Evolutionary conservation across 2,797 vertebrate species (phyloP).

Genomic region (Melanotaenia trifasciata): DNA sequence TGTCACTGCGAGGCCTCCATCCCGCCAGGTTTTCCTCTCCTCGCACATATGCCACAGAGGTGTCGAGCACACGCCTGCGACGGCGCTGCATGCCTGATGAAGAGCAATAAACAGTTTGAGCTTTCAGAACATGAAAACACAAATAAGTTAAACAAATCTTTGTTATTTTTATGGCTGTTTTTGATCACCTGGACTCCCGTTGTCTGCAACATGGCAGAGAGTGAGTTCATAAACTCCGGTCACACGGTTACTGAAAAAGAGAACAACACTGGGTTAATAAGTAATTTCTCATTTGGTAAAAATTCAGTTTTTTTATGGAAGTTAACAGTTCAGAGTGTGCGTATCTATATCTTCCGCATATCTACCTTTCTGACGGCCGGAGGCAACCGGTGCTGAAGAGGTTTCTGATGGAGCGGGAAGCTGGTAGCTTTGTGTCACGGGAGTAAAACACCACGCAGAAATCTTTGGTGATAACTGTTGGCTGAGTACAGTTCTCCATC

Average conservation of each 20-base stretch:
- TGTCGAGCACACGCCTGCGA: conserved; percentile 94
- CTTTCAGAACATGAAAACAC: not conserved
- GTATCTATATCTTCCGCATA: not conserved
- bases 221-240: conserved; percentile 97
- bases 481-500: conserved; percentile 99
- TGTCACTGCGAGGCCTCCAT: conserved; percentile 97
- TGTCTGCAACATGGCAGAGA: conserved; percentile 92
- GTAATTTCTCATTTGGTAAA: not conserved
- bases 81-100: conserved; percentile 95
- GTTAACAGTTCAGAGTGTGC: not conserved
- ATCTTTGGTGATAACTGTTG: conserved; percentile 97
- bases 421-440: conserved; percentile 93
- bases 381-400: conserved; percentile 95
- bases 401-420: conserved; percentile 95
- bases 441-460: conserved; percentile 99
- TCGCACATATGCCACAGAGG: conserved; percentile 95
- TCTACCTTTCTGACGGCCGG: conserved; percentile 91
- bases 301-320: not conserved
- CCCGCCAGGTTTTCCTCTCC: conserved; percentile 98
- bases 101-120: not conserved
- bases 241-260: conserved; percentile 89
- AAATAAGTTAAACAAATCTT: not conserved
- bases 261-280: not conserved
- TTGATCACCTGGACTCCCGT: conserved; percentile 92
- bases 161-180: not conserved